Evolutionary conservation across 2,113 vertebrate species (phyloP).

Genomic region (Aldabrachelys gigantea): DNA sequence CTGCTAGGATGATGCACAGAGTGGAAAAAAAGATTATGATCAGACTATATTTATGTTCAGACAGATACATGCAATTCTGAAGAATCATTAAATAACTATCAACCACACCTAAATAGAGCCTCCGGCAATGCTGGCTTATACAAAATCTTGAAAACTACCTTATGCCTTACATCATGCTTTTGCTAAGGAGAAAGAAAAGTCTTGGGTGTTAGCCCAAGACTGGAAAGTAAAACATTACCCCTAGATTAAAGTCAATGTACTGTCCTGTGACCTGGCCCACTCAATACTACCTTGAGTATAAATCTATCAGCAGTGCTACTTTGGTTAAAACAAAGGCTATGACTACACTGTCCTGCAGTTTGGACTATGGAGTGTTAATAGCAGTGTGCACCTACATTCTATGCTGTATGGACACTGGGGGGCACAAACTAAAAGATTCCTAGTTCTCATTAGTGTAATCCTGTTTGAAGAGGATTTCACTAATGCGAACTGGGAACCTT

Average conservation of each 20-base stretch:
- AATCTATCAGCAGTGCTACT: slow-evolving; percentile 37
- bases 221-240: slow-evolving; percentile 48
- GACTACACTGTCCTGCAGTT: not conserved
- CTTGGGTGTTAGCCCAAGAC: slow-evolving; percentile 51
- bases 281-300: slow-evolving; percentile 27
- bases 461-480: not conserved
- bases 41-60: slow-evolving; percentile 46
- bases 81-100: slow-evolving; percentile 78
- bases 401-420: not conserved
- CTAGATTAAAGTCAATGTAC: slow-evolving; percentile 20
- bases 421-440: too few relatives aligned
- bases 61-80: slow-evolving; percentile 76
- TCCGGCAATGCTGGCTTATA: slow-evolving; percentile 54
- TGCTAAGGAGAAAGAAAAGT: slow-evolving; percentile 28
- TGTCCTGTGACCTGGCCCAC: slow-evolving; percentile 48
- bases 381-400: not conserved
- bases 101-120: slow-evolving; percentile 62
- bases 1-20: slow-evolving; percentile 47
- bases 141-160: slow-evolving; percentile 50
- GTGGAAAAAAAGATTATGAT: slow-evolving; percentile 59
- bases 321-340: slow-evolving; percentile 15
- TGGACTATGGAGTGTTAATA: too few relatives aligned
- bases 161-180: slow-evolving; percentile 53
- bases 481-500: not conserved
- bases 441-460: not conserved